These are phyloP conservation scores for Megaceryle torquata DNA, from an alignment of 2,113 vertebrate genomes.

Conservation along the genomic window DNA sequence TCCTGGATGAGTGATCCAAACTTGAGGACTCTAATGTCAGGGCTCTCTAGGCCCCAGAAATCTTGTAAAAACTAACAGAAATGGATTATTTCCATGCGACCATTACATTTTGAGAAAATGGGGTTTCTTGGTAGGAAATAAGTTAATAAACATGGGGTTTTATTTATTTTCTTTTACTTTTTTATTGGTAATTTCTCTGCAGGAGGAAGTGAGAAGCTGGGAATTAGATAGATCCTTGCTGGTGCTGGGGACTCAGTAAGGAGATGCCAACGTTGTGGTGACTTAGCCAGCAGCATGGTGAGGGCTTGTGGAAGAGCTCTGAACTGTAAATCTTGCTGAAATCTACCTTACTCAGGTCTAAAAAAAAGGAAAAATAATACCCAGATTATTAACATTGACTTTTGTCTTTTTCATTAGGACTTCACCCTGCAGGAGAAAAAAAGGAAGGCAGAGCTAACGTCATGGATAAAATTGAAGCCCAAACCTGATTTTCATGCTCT, in stretches of 20 bases:
- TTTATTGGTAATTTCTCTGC: neutral
- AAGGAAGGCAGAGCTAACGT: conserved; percentile 59
- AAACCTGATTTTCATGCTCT: conserved; percentile 75
- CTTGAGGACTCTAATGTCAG: neutral
- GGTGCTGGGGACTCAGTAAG: neutral
- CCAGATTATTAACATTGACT: conserved; percentile 24
- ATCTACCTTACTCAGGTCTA: neutral
- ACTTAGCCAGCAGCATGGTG: neutral
- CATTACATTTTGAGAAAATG: neutral
- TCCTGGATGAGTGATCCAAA: neutral
- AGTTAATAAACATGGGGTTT: neutral
- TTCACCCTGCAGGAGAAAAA: conserved; percentile 52
- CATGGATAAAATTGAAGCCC: conserved; percentile 62
- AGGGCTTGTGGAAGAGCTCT: neutral
- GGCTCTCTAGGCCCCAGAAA: neutral
- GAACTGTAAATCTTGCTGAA: neutral
- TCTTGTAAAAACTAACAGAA: neutral
- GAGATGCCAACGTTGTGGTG: fast-evolving
- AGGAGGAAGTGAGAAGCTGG: neutral
- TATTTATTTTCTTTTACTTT: neutral
- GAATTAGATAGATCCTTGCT: neutral
- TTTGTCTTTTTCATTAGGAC: conserved; percentile 7
- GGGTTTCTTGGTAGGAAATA: neutral
- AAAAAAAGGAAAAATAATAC: neutral
- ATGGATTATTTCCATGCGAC: neutral